Base-by-base conservation (phyloP, 2,797 vertebrate species). In the Carapus acus region DNA sequence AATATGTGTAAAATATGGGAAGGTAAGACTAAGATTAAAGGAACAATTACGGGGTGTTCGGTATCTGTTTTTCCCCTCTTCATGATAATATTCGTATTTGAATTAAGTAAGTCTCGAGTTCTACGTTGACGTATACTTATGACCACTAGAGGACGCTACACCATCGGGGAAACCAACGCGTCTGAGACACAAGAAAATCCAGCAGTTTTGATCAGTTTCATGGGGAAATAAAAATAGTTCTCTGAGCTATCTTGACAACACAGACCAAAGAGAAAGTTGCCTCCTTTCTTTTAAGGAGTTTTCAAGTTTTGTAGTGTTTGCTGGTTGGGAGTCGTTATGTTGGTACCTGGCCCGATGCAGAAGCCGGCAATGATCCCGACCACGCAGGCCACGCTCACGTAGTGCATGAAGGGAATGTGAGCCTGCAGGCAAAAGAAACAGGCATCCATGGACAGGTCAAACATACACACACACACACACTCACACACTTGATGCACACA, bases 351-450 rank as follows among this genome's bases (percentile, higher is more conserved):
- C 40, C 93, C 93, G 18, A 94, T 89, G 67, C 93, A 94, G 86
- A 94, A 96, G 54, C 93, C 91, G 3, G 90, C 90, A 15, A 96
- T 94, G 80, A 94, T 93, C 39, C 93, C 92, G 0, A 93, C 84
- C 47, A 96, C 91, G 19, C 91, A 96, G 62, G 78, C 68, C 0
- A 94, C 84, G 2, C 90, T 86, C 57, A 91, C 11, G 3, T 94
- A 96, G 48, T 81, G 86, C 91, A 92, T 94, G 73, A 91, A 87
- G 7, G 85, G 49, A 24, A 92, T 40, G 22, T 87, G 47, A 1
- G 58, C 58, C 92, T 93, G 71, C 39, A 0, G 42, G 34, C 16
- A 60, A 22, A 40, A 43, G 6, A 59, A 17, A 66, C 13, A n/a
- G n/a, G n/a, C n/a, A n/a, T n/a, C n/a, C n/a, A n/a, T n/a, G n/a